Base-by-base conservation (phyloP, 2,797 vertebrate genomes). In the Sylvia borin region DNA sequence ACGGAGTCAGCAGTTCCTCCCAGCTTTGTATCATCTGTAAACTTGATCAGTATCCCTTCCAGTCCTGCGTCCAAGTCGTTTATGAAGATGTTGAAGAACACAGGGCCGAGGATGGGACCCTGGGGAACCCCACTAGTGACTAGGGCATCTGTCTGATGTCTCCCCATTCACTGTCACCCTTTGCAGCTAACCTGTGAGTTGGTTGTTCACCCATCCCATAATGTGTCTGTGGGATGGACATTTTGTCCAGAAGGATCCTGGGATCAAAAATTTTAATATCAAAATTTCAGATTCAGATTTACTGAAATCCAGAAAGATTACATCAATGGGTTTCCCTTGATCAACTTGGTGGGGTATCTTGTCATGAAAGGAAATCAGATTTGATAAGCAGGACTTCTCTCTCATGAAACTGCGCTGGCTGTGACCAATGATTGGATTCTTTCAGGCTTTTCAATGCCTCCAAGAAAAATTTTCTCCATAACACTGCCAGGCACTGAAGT, bases 171-270 rank as follows among this genome's bases (percentile, higher is more conserved):
- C 22, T 24, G 32, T 38, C 17, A 61, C 16, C 29, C 40, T 29
- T 34, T 21, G 48, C 47, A n/a, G n/a, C n/a, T 60, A 19, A 47
- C 24, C 19, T 0, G 0, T 40, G 6, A 47, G n/a, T 40, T 0
- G 0, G 29, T 17, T 77, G n/a, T 76, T 77, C 48, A 47, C 31
- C 65, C 34, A 34, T 54, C 34, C 48, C 34, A 31, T 26, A 34
- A 62, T 2, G 25, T 70, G 25, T 48, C 38, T 54, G 40, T 21
- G 16, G 20, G 31, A 34, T 54, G 40, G 29, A 62, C 19, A 7
- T 40, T 61, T 77, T 70, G 48, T 54, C 40, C 73, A 70, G 65
- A 77, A 40, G 34, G 40, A 62, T 47, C 31, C 29, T 48, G 40
- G 34, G 31, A 62, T 31, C 40, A 25, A 54, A 36, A 36, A 36